Conservation (phyloP, 2,113 vertebrate species). For the Eurypyga helias region DNA sequence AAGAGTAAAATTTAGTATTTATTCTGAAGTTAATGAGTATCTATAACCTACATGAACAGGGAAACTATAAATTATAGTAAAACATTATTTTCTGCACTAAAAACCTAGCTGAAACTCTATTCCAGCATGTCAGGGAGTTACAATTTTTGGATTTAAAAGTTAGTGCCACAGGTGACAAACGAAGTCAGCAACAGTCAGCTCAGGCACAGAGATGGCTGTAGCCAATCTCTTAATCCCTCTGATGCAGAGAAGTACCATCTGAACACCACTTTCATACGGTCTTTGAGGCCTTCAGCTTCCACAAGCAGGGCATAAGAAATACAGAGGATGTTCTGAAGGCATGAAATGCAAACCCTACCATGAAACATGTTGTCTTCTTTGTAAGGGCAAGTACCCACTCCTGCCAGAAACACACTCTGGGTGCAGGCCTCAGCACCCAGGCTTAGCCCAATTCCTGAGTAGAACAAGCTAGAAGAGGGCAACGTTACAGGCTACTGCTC, state of each 20-base stretch:
- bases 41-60: slow-evolving; percentile 5
- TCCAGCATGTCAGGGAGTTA: neutral
- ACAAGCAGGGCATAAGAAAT: neutral
- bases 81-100: neutral
- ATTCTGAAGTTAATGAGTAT: slow-evolving; percentile 6
- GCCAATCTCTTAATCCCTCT: neutral
- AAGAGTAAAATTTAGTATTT: slow-evolving; percentile 19
- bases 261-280: neutral
- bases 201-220: neutral
- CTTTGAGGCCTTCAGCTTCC: neutral
- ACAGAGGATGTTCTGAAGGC: neutral
- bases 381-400: neutral
- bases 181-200: neutral
- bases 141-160: neutral
- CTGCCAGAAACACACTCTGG: neutral
- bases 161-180: neutral
- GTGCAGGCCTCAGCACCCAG: neutral
- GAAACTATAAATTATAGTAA: neutral
- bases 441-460: neutral
- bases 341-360: neutral
- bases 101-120: neutral
- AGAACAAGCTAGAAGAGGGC: accelerated
- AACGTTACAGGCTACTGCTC: neutral
- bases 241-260: neutral
- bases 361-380: accelerated